Evolutionary conservation across 2,113 vertebrate genomes (phyloP).

Genomic region (Seriola quinqueradiata): DNA sequence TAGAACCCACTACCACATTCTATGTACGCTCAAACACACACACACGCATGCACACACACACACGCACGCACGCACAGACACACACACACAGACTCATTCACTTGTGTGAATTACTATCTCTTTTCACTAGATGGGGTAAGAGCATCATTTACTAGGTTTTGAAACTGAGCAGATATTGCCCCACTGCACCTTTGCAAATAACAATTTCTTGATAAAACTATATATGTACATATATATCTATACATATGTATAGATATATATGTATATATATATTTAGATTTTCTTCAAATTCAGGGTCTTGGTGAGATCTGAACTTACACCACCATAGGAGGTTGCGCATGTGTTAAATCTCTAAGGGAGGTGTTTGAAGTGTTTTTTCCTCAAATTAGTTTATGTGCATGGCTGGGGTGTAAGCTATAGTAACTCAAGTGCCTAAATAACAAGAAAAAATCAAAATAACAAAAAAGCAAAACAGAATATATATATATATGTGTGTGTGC

Average conservation of each 20-base stretch:
- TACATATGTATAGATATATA: no score
- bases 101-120: constrained; percentile 44
- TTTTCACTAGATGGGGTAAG: constrained; percentile 79
- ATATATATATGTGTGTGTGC: neutral
- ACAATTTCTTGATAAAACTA: constrained; percentile 21
- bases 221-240: no score
- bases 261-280: neutral
- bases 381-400: neutral
- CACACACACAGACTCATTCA: constrained; percentile 16
- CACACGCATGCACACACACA: constrained; percentile 22
- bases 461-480: neutral
- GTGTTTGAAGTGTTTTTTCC: neutral
- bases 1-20: neutral
- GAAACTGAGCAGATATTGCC: neutral
- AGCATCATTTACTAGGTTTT: constrained; percentile 64
- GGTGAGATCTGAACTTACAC: constrained; percentile 6
- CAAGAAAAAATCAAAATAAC: neutral
- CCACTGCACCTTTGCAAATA: constrained; percentile 14
- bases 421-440: neutral
- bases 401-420: neutral
- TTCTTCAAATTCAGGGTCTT: constrained; percentile 17
- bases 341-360: neutral
- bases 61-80: constrained; percentile 9
- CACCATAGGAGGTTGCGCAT: constrained; percentile 7
- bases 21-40: neutral